Base-by-base conservation (phyloP, 2,888 invertebrate species). In the Lasioglossum lativentre region DNA sequence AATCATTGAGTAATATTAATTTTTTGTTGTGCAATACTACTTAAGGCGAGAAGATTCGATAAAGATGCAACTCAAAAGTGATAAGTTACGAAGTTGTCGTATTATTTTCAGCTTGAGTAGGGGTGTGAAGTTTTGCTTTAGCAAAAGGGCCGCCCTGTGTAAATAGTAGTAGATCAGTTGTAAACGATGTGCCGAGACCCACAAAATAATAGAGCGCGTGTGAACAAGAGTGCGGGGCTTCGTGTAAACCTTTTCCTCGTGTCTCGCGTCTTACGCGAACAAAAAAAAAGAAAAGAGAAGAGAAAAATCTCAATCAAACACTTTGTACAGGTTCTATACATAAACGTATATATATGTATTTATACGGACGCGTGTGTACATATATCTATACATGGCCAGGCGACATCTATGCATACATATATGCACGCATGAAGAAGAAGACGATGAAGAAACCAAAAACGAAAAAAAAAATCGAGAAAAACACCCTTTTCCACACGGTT, bases 271-370 rank as follows among this genome's bases (percentile, higher is more conserved):
- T 93, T 93, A 93, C 94, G n/a, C 94, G 52, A 88, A 90, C 85
- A 84, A 88, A 30, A 30, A n/a, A 59, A 12, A 12, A 59, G 27
- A 4, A 27, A 59, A 5, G 27, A 68, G 38, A 38, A 68, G 12
- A 38, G 34, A 38, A n/a, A 90, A 93, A 92, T 94, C 91, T 93
- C 92, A 93, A 94, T 93, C 93, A 93, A 94, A 93, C 93, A 94
- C 94, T 95, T 95, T 95, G 94, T 95, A 95, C 94, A 94, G 94
- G 92, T 93, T 93, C 91, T 92, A 92, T 92, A 92, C 90, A 90
- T 90, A 91, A 90, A 90, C 82, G 87, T 86, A 87, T 86, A 84
- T 87, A 88, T 78, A 72, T 75, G 77, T 75, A 72, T 63, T 74
- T 56, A 76, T 63, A 72, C 59, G 78, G 56, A 77, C 71, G 52